Base-by-base conservation (phyloP, 2,797 vertebrate species). In the Darevskia mixta region DNA sequence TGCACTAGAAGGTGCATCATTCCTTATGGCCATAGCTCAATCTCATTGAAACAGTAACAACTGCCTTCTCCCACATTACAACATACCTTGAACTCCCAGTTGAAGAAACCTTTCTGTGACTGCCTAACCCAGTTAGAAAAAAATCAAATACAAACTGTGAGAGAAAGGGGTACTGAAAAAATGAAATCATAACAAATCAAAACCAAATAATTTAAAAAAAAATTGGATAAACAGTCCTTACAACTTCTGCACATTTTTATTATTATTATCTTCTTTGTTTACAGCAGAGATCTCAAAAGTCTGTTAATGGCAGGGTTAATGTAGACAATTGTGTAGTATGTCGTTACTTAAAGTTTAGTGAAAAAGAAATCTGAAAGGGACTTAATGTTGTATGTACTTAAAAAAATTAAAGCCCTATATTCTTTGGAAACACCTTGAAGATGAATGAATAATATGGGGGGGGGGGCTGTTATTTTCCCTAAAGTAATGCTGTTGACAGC, bases 41-140 rank as follows among this genome's bases (percentile, higher is more conserved):
- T 93, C 92, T 0, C 95, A 84, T 85, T 93, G 91, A 91, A 95
- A 95, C 95, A 92, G 82, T 91, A 91, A 92, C 96, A 95, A 96
- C 97, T 96, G 89, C 96, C 96, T 95, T 95, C 92, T 94, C 94
- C 95, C 95, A 92, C 92, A 3, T 91, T 92, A 89, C 97, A 97
- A 87, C 97, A 73, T 97, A 93, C 97, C 88, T 92, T 96, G 93
- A 95, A 92, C 95, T 94, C 95, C 92, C 91, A 73, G 11, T 95
- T 91, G 92, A 91, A 87, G 94, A 92, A 94, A 89, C 96, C 95
- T 92, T 95, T 95, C 95, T 18, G 2, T 94, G 96, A 96, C 96
- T 96, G 97, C 96, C 96, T 96, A 92, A 93, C 95, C 96, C 97
- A 95, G 97, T 96, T 96, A 97, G 86, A 87, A 96, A 96, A 91